Conservation (phyloP, 2,888 invertebrate genomes). For the Eremobia ochroleuca region DNA sequence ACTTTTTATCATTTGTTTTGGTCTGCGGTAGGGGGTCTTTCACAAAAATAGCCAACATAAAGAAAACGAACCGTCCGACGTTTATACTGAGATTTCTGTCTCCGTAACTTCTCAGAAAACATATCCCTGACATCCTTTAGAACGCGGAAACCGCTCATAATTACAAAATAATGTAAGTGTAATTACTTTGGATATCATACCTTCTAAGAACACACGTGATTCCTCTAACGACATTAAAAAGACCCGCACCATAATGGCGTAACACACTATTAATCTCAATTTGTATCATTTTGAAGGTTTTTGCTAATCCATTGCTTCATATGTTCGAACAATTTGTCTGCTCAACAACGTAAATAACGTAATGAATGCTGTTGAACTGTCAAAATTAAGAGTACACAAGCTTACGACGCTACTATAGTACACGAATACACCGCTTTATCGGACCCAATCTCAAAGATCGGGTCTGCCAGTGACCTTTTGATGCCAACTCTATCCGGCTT, state of each 20-base stretch:
- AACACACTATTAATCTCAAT: neutral
- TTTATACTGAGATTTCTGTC: conserved; percentile 16
- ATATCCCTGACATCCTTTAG: neutral
- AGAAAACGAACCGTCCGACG: conserved; percentile 14
- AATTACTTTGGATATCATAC: conserved; percentile 16
- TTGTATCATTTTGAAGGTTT: neutral
- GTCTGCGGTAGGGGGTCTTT: conserved; percentile 25
- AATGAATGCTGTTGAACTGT: neutral
- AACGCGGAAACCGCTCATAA: conserved; percentile 12
- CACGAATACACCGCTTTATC: conserved; percentile 30
- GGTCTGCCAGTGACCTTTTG: conserved; percentile 70
- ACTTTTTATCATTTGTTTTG: conserved; percentile 47
- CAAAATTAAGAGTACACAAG: neutral
- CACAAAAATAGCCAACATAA: conserved; percentile 26
- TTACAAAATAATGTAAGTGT: conserved; percentile 15
- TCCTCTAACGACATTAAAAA: conserved; percentile 5
- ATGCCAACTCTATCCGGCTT: conserved; percentile 68
- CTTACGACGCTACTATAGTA: neutral
- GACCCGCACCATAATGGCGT: neutral
- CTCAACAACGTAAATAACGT: neutral
- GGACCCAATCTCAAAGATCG: conserved; percentile 35
- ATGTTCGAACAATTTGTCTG: neutral
- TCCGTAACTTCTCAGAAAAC: conserved; percentile 7
- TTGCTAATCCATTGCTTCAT: neutral
- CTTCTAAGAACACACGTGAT: conserved; percentile 23